These are phyloP conservation scores for Apis laboriosa DNA, from an alignment of 1,140 invertebrate genomes.

Conservation along the genomic window DNA sequence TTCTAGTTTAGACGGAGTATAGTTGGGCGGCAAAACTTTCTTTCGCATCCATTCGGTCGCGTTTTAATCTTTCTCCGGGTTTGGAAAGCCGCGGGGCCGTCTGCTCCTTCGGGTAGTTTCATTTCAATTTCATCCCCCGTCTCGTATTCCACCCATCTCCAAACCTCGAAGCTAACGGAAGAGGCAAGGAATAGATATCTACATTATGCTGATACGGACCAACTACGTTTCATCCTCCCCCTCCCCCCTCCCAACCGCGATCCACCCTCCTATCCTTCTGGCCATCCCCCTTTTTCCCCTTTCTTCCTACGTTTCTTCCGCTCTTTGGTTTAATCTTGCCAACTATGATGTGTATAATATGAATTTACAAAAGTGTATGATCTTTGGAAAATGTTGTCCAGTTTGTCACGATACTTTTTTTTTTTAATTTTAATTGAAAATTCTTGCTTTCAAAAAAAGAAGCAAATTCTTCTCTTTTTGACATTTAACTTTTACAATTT, in stretches of 20 bases:
- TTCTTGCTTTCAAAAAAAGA: no score
- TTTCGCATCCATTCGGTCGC: constrained; percentile 71
- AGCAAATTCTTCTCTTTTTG: no score
- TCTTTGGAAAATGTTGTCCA: neutral
- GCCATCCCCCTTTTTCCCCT: neutral
- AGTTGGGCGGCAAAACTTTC: constrained; percentile 71
- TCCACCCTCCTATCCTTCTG: constrained; percentile 19
- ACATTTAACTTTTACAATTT: no score
- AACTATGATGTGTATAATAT: constrained; percentile 12
- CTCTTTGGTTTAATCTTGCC: constrained; percentile 25
- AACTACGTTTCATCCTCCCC: constrained; percentile 65
- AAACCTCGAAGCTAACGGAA: constrained; percentile 68
- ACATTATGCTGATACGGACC: constrained; percentile 78
- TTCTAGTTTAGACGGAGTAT: constrained; percentile 58
- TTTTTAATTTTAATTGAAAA: no score
- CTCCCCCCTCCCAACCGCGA: constrained; percentile 1
- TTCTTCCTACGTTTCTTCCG: neutral
- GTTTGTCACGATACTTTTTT: neutral
- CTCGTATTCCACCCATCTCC: constrained; percentile 43
- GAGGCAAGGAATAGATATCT: constrained; percentile 73
- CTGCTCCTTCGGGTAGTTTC: constrained; percentile 75
- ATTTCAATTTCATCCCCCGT: constrained; percentile 74
- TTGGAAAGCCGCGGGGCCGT: constrained; percentile 74
- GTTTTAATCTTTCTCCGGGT: constrained; percentile 76
- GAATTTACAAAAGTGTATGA: neutral